Percentiles rank a stretch among this genome's conserved stretches.
These are phyloP conservation scores for Dromas ardeola DNA, from an alignment of 2,113 vertebrate species.

Conservation along the genomic window DNA sequence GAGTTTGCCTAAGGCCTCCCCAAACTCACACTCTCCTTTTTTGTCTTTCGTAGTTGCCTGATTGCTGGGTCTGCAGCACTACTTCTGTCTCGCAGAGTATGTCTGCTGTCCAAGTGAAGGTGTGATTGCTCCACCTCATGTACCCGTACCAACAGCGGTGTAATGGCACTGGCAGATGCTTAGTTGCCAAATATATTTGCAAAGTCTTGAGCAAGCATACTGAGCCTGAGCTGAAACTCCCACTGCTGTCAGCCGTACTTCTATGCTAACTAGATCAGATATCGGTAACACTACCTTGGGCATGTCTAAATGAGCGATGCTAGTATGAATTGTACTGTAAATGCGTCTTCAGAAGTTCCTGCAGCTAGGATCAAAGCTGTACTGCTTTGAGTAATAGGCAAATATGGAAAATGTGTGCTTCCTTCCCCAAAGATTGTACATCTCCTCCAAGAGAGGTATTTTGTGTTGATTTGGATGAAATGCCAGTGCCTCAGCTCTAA, in stretches of 20 bases:
- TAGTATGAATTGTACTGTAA: background rate
- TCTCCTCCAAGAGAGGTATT: background rate
- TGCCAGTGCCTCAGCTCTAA: background rate
- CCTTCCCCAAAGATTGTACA: background rate
- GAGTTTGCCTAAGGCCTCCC: conserved; percentile 27
- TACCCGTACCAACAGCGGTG: background rate
- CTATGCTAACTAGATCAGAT: background rate
- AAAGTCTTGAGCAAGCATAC: background rate
- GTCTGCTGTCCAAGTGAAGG: background rate
- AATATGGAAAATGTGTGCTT: background rate
- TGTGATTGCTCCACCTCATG: background rate
- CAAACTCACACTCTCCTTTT: background rate
- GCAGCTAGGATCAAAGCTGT: background rate
- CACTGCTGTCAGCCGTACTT: background rate
- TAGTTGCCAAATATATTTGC: background rate
- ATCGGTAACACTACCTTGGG: background rate
- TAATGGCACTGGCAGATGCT: background rate
- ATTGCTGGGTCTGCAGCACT: background rate
- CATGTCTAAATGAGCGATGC: background rate
- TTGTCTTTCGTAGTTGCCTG: background rate
- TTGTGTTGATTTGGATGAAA: background rate
- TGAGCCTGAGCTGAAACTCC: background rate
- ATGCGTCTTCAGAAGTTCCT: background rate
- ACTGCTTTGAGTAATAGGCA: background rate
- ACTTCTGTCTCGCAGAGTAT: background rate